Evolutionary conservation across 2,888 invertebrate genomes (phyloP).

Genomic region (Pasiphila rectangulata): DNA sequence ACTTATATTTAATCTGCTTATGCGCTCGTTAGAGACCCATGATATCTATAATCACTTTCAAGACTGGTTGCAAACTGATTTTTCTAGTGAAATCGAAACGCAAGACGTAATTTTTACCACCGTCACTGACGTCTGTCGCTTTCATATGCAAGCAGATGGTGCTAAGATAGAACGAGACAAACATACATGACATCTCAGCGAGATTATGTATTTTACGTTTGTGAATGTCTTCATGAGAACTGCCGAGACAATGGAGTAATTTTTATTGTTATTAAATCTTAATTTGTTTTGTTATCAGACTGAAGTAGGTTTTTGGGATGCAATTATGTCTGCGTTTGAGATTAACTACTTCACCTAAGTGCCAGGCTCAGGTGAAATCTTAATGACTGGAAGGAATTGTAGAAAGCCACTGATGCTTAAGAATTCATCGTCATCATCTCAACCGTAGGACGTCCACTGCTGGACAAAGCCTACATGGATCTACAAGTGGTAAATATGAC

Average conservation of each 20-base stretch:
- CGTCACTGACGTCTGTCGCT: constrained; percentile 38
- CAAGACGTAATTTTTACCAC: constrained; percentile 18
- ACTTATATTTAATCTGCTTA: no score
- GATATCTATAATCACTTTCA: constrained; percentile 2
- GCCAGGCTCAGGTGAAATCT: no score
- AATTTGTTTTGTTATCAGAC: constrained; percentile 39
- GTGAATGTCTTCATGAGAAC: constrained; percentile 50
- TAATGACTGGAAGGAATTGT: no score
- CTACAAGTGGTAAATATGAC: no score
- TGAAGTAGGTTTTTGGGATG: constrained; percentile 48
- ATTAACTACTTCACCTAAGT: no score
- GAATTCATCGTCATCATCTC: no score
- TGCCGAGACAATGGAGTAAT: constrained; percentile 43
- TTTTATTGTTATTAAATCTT: constrained; percentile 43
- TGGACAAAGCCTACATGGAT: no score
- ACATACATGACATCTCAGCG: constrained; percentile 27
- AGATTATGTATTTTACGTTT: constrained; percentile 28
- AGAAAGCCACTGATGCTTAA: no score
- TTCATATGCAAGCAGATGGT: constrained; percentile 35
- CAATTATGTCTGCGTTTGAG: constrained; percentile 14
- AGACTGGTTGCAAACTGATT: constrained; percentile 6
- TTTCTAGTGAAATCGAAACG: constrained; percentile 42
- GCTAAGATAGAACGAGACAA: constrained; percentile 43
- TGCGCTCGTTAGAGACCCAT: background rate
- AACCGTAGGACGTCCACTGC: no score